A percentile compares a stretch with the other conserved stretches of the same genome.
Evolutionary conservation across 2,797 vertebrate genomes (phyloP).

Genomic region (Ibycter americanus): DNA sequence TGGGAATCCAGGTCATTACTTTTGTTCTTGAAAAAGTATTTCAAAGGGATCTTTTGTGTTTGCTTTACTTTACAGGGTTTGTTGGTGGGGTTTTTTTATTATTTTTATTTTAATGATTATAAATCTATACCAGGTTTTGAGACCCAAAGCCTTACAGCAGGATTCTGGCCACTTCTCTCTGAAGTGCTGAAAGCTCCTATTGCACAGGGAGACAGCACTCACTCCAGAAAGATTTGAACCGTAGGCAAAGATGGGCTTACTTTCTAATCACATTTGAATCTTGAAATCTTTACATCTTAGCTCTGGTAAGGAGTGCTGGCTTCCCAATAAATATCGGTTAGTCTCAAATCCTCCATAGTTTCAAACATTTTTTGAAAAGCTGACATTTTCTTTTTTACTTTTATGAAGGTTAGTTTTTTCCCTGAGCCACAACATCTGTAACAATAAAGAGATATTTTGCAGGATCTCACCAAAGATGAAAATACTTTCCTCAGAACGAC

Average conservation of each 20-base stretch:
- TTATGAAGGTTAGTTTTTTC: slow-evolving; percentile 4
- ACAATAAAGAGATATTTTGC: slow-evolving; percentile 24
- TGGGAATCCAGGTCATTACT: neutral
- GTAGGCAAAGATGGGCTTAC: neutral
- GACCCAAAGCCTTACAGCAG: neutral
- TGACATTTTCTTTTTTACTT: neutral
- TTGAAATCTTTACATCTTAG: neutral
- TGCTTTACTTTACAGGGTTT: neutral
- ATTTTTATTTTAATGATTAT: neutral
- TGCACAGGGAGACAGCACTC: neutral
- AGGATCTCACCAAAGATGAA: neutral
- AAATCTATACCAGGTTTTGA: neutral
- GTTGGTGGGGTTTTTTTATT: neutral
- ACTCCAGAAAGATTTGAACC: neutral
- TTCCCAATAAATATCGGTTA: neutral
- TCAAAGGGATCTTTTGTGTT: neutral
- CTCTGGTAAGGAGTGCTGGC: neutral
- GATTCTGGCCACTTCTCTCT: neutral
- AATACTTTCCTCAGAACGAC: slow-evolving; percentile 2
- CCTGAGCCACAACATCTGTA: slow-evolving; percentile 15
- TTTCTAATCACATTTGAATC: neutral
- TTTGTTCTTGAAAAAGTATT: neutral
- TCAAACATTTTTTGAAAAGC: neutral
- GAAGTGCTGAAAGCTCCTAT: neutral
- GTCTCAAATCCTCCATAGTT: neutral